Percentiles rank a stretch among this genome's conserved stretches.
Evolutionary conservation across 2,888 invertebrate species (phyloP).

Genomic region (Epistrophe grossulariae): DNA sequence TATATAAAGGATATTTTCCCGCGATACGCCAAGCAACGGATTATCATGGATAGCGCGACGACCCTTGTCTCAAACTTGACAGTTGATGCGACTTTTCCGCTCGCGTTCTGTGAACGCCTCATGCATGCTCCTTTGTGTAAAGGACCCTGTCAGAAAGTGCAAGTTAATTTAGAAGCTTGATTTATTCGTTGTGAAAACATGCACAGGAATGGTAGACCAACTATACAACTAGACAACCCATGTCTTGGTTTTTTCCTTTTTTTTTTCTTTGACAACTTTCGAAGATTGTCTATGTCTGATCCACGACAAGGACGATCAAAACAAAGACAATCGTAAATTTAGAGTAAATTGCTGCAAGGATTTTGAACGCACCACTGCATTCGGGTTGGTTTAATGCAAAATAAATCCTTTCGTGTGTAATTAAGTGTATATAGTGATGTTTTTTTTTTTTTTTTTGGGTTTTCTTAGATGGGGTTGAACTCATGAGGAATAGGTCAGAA

Average conservation of each 20-base stretch:
- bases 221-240: constrained; percentile 37
- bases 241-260: constrained; percentile 21
- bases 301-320: constrained; percentile 63
- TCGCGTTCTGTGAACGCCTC: constrained; percentile 60
- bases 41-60: constrained; percentile 58
- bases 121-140: constrained; percentile 26
- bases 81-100: constrained; percentile 72
- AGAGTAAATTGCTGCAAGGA: constrained; percentile 71
- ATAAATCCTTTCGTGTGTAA: constrained; percentile 66
- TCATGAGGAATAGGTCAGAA: constrained; percentile 48
- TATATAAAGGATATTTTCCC: constrained; percentile 56
- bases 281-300: constrained; percentile 27
- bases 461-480: constrained; percentile 43
- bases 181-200: constrained; percentile 73
- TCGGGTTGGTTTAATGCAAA: constrained; percentile 42
- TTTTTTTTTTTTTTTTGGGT: constrained; percentile 50
- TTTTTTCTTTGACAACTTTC: constrained; percentile 8
- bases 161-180: constrained; percentile 76
- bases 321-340: constrained; percentile 72
- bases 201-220: constrained; percentile 13
- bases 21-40: constrained; percentile 56
- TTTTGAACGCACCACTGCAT: constrained; percentile 62
- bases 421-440: constrained; percentile 67
- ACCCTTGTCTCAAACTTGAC: constrained; percentile 73
- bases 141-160: constrained; percentile 75